Conservation (phyloP, 2,113 vertebrate species). For the Sterrhoptilus dennistouni region DNA sequence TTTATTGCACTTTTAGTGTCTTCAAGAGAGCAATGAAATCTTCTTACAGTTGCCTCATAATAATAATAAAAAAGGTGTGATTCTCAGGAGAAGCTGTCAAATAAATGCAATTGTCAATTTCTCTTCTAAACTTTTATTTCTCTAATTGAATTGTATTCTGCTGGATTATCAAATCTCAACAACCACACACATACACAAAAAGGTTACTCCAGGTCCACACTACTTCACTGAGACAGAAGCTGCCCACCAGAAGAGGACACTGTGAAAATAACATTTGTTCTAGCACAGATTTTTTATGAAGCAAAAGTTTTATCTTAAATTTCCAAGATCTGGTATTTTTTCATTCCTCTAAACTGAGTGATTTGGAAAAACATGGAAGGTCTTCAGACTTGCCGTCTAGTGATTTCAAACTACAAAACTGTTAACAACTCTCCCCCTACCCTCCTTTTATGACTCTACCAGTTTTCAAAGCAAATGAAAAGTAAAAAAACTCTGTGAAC, state of each 20-base stretch:
- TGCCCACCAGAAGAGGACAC: not conserved
- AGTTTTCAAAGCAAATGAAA: not conserved
- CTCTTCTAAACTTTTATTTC: constrained; percentile 2
- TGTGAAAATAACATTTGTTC: not conserved
- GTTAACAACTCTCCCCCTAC: not conserved
- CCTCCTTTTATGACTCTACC: not conserved
- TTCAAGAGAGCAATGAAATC: constrained; percentile 50
- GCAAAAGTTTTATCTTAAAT: not conserved
- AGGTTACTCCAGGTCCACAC: not conserved
- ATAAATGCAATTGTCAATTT: constrained; percentile 21
- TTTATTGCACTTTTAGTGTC: constrained; percentile 44
- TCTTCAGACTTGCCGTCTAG: not conserved
- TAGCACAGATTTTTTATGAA: not conserved
- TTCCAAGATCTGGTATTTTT: not conserved
- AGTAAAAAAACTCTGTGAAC: not conserved
- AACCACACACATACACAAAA: not conserved
- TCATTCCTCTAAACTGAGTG: not conserved
- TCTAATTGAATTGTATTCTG: constrained; percentile 41
- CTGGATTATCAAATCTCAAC: not conserved
- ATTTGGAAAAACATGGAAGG: not conserved
- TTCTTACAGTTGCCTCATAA: constrained; percentile 22
- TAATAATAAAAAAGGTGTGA: constrained; percentile 30
- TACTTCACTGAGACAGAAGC: not conserved
- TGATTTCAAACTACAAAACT: not conserved
- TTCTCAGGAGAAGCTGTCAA: not conserved